Conservation (phyloP, 2,797 vertebrate species). For the Sarcoramphus papa region DNA sequence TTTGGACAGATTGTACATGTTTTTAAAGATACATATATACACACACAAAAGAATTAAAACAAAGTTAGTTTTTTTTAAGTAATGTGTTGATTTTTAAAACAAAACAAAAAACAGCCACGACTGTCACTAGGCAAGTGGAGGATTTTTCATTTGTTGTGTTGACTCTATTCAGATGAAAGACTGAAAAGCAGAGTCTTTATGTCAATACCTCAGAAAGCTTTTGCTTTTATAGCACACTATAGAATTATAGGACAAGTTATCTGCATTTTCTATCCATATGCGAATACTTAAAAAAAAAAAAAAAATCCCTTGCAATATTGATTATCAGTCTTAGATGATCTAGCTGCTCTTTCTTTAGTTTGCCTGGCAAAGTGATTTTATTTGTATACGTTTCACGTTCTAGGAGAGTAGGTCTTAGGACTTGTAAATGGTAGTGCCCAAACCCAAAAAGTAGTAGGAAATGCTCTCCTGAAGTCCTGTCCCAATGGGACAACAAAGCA, state of each 20-base stretch:
- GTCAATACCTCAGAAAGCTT: background rate
- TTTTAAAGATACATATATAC: background rate
- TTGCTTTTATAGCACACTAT: background rate
- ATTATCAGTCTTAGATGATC: background rate
- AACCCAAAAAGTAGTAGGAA: background rate
- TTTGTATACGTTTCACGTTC: background rate
- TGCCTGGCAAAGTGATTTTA: background rate
- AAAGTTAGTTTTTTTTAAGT: background rate
- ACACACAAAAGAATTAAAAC: too few species aligned
- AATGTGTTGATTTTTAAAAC: background rate
- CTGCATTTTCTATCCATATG: background rate
- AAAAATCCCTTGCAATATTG: background rate
- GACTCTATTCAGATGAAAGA: background rate
- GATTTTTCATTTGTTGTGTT: background rate
- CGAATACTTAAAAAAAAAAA: background rate
- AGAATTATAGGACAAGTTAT: background rate
- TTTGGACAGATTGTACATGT: background rate
- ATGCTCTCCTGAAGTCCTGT: background rate
- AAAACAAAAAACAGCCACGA: rapidly evolving
- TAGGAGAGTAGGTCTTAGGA: background rate
- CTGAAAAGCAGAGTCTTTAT: background rate
- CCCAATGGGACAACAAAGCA: background rate
- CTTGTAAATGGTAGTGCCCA: background rate
- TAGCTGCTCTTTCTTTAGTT: background rate
- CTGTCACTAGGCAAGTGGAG: background rate